A percentile compares a stretch with the other conserved stretches of the same genome.
phyloP scores from a whole-genome alignment of 2,797 vertebrate species.

The Sylvia borin region DNA sequence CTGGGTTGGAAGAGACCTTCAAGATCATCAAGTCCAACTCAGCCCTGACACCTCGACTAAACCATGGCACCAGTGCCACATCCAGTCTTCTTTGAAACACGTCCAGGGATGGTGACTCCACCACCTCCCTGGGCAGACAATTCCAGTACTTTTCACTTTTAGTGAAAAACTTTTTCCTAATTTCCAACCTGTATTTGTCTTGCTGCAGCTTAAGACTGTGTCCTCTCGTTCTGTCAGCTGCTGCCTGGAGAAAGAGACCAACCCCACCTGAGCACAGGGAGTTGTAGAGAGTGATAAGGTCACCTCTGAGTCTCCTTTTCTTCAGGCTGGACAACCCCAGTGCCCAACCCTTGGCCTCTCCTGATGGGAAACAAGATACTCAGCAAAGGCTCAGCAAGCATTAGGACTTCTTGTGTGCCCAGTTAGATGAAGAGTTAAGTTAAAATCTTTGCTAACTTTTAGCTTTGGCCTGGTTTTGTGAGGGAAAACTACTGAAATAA shows the following conservation, averaged over 20 bases:
- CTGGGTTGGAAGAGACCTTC: neutral
- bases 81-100: neutral
- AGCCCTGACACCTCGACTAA: neutral
- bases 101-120: neutral
- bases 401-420: neutral
- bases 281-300: neutral
- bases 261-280: neutral
- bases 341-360: neutral
- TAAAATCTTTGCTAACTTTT: neutral
- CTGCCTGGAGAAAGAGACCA: neutral
- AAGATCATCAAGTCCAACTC: neutral
- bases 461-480: neutral
- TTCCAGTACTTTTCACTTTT: neutral
- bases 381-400: rapidly evolving
- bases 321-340: neutral
- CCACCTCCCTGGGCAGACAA: neutral
- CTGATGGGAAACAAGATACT: neutral
- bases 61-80: neutral
- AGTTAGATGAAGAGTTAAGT: neutral
- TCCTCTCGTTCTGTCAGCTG: neutral
- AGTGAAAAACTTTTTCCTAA: neutral
- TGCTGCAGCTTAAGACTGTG: neutral
- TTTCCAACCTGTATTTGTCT: neutral
- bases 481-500: neutral
- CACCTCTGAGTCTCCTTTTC: neutral